Base-by-base conservation (phyloP, 2,888 invertebrate species). In the Cabera pusaria region DNA sequence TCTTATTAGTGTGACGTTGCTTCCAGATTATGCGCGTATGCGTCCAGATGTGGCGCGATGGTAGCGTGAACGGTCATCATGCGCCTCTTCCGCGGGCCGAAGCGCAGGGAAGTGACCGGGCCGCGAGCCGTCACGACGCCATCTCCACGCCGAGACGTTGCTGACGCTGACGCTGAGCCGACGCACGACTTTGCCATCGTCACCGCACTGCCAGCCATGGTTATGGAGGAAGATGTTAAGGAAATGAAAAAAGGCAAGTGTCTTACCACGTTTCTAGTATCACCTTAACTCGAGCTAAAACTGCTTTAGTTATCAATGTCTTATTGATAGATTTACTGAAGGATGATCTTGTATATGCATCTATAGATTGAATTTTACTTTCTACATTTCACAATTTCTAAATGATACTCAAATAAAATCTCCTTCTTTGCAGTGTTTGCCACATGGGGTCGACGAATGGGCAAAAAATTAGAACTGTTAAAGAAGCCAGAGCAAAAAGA, bases 391-490 rank as follows among this genome's bases (percentile, higher is more conserved):
- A 7, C 8, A 11, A 11, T 5, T 3, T 2, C 2, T 1, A 28
- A 9, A 5, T 3, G 2, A 10, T 4, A 4, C 4, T n/a, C 10
- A 18, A 6, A 9, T 12, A 21, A 3, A 5, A 2, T 14, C 5
- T 36, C 23, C 16, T 5, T 14, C 16, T 52, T 52, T 54, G 21
- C 86, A 93, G 93, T 93, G 65, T 86, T 91, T 56, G 91, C 93
- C 46, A 93, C 93, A 54, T 95, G 95, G 95, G 93, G 95, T 61
- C 92, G 93, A 45, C 91, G 93, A 50, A 94, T 95, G 93, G 94
- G 94, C 50, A 93, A 93, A 57, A 94, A 94, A 74, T 84, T 95
- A 62, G 95, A 95, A 63, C 91, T 93, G 65, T 87, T 95, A 44
- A 93, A 94, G 53, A 92, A 93, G 55, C 80, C 90, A 33, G 93